Evolutionary conservation across 1,140 invertebrate genomes (phyloP), one percentile per base, ranked within the genome.

Genomic region (Drosophila truncata): DNA sequence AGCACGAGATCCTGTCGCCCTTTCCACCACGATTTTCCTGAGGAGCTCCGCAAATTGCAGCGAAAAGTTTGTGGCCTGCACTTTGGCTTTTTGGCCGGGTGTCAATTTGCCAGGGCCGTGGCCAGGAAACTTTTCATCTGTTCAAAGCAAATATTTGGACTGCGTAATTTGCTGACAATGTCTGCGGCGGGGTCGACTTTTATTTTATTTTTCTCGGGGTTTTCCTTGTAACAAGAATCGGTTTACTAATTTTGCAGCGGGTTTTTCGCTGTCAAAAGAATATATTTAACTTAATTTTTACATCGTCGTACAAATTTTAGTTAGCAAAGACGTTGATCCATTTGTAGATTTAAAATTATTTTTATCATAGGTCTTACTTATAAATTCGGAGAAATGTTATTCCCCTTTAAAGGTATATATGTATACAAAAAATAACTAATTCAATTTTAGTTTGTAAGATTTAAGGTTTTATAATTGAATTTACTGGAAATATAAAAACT

Each of bases 161-260:
- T 77, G 69, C 77, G 77, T 88, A 87, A 87, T 87, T 87, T 87
- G 60, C 79, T 82, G 75, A 82, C 77, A 88, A 84, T 84, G 82
- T 75, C 74, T 67, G 77, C 55, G 80, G 61, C 58, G 54, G 33
- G 54, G 35, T 78, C 13, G 27, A 13, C 25, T 52, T 42, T 25
- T 62, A 35, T 37, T 25, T 65, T 52, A 13, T 52, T 54, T 35
- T 37, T 35, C 10, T 7, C n/a, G 7, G 14, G 16, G 16, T 3
- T 37, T 37, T n/a, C 9, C 13, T 42, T 49, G 35, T 31, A 13
- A 35, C 27, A 7, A n/a, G 18, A 54, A 35, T 11, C n/a, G 29
- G 20, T 35, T 1, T 23, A 37, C 13, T 70, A 13, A 27, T 27
- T 37, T 44, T 33, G 4, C 0, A 2, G 9, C 2, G 13, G 4